Base-by-base conservation (phyloP, 2,113 vertebrate genomes). In the Poeciliopsis turrubarensis region DNA sequence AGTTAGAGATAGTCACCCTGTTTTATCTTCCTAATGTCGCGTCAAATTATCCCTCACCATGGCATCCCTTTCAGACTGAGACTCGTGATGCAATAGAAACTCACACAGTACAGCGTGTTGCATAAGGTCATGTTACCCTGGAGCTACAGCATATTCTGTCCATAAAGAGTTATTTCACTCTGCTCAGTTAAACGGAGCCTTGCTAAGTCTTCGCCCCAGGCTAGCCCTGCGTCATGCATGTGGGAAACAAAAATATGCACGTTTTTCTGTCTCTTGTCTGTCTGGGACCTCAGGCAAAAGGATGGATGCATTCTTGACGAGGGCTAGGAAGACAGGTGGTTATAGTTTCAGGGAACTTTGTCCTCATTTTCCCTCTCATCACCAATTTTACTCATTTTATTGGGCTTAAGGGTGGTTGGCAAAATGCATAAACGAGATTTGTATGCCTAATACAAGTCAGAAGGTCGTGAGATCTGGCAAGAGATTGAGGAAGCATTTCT, bases 401-500 rank as follows among this genome's bases (percentile, higher is more conserved):
- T 78, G 80, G 80, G 61, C 26, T 70, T 31, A 5, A 68, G 11
- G 32, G 30, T 78, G 70, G 62, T 70, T 29, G 72, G 57, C 64
- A 74, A 73, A 79, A 72, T 5, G 25, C 25, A 61, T 51, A 41
- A 47, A 34, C 67, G 80, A 63, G 60, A 77, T 78, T 72, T 79
- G 22, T 66, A 81, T 75, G 47, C 79, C 63, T 34, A 54, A 62
- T 80, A 80, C 66, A 73, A 86, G 87, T 84, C 82, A 89, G 39
- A 34, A 63, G 85, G 67, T 83, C 73, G 83, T 89, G 89, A 85
- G 86, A 90, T 77, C 78, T 90, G 87, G 86, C 85, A 69, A 17
- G 30, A 44, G 70, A 88, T 75, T 74, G 74, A 78, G 71, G 73
- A 86, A 77, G 77, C 44, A 4, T 47, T 74, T 80, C 80, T 47